Evolutionary conservation across 2,888 invertebrate species (phyloP), one percentile per base, ranked within the genome.

Genomic region (Dermolepida albohirtum): DNA sequence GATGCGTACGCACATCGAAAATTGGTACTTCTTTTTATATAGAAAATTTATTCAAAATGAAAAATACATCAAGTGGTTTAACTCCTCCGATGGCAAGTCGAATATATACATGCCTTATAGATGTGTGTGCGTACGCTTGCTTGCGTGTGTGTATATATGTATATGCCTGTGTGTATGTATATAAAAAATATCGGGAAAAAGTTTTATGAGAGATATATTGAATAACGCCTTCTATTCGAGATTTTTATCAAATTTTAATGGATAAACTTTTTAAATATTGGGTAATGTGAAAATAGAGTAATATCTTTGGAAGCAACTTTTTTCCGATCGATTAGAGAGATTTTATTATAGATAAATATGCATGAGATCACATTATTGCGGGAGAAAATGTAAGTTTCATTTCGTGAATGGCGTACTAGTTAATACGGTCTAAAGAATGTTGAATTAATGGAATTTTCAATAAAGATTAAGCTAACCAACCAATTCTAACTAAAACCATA

Each of bases 1-100:
- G 44, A 59, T n/a, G 59, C 59, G 59, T 29, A 59, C 59, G 59
- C 59, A 59, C 59, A 59, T 59, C 43, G 59, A 59, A 59, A 59
- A 59, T 59, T 59, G 59, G 59, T 59, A 29, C 27, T 44, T 40
- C 59, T 59, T 44, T 59, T 59, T 59, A 59, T 59, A 59, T 44
- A 27, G 59, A 44, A 59, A 59, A 59, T 59, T 59, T 59, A 59
- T 59, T 59, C 59, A 59, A 59, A 59, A 59, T 59, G 59, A 59
- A 59, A 59, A 59, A 59, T 59, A 59, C 44, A 44, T 59, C 59
- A 29, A 59, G 59, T 59, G 59, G 59, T 59, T 59, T 43, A 59
- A 59, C 44, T 59, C 44, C 27, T 27, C 59, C 14, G 44, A 44
- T 27, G 29, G 7, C 29, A 5, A 59, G 29, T 12, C n/a, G 17